phyloP scores from a whole-genome alignment of 2,888 invertebrate genomes.

The Chaetogeoica ovagalla region DNA sequence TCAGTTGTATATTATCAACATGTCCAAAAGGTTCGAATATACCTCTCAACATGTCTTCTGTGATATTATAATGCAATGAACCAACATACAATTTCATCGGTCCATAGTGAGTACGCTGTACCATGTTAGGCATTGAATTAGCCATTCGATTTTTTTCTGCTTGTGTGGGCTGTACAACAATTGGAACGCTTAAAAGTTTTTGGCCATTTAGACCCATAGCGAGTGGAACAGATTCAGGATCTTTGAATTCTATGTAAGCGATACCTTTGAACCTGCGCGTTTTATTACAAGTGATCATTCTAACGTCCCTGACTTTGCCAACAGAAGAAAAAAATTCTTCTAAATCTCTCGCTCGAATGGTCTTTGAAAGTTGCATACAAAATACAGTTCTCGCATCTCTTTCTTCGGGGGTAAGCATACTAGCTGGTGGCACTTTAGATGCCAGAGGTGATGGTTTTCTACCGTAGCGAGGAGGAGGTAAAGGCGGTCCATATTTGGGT shows the following conservation, averaged over 20 bases:
- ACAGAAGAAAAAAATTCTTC: slow-evolving; percentile 99
- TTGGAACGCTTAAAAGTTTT: slow-evolving; percentile 91
- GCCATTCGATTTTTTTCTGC: slow-evolving; percentile 93
- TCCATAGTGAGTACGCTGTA: slow-evolving; percentile 86
- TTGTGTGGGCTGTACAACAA: slow-evolving; percentile 97
- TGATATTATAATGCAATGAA: slow-evolving; percentile 96
- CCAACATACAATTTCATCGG: slow-evolving; percentile 97
- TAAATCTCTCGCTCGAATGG: slow-evolving; percentile 88
- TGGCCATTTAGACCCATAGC: slow-evolving; percentile 95
- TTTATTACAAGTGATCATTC: slow-evolving; percentile 98
- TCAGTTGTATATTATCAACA: slow-evolving; percentile 91
- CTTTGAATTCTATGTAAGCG: slow-evolving; percentile 98
- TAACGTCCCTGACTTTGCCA: slow-evolving; percentile 96
- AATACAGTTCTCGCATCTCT: slow-evolving; percentile 98
- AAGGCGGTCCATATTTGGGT: slow-evolving; percentile 46
- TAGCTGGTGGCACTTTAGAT: slow-evolving; percentile 62
- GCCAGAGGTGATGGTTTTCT: slow-evolving; percentile 43
- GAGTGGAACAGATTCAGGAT: slow-evolving; percentile 94
- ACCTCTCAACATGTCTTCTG: slow-evolving; percentile 96
- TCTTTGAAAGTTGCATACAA: slow-evolving; percentile 96
- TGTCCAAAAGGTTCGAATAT: slow-evolving; percentile 99
- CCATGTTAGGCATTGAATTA: slow-evolving; percentile 79
- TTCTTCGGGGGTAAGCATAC: slow-evolving; percentile 91
- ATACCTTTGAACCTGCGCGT: slow-evolving; percentile 98
- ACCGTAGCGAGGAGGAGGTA: slow-evolving; percentile 47